Evolutionary conservation across 2,888 invertebrate genomes (phyloP), one percentile per base, ranked within the genome.

Genomic region (Argyra leucocephala): DNA sequence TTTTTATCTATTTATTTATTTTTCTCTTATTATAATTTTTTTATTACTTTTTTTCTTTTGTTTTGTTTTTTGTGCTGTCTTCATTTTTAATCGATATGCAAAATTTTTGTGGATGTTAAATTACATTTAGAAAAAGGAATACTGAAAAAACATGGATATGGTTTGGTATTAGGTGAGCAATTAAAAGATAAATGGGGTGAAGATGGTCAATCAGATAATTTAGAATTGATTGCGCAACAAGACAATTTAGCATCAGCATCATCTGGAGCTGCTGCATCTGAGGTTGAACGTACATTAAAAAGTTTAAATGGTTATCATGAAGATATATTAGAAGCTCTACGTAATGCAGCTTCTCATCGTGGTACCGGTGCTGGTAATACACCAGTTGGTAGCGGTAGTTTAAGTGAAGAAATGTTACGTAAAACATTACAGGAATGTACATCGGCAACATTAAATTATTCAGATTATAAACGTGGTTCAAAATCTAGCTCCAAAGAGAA

Each of bases 261-360:
- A 70, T 77, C 80, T 64, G 84, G 84, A 65, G 82, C 81, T 18
- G 83, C 87, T 22, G 87, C 88, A 68, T 86, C 88, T 1, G 90
- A 90, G 72, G 89, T 91, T 78, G 92, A 93, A 75, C 85, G 92
- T 72, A 93, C 91, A 63, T 83, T 93, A n/a, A 90, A 91, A 83
- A 90, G 89, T 67, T 83, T 94, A 60, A 93, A 93, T 76, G 94
- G 93, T 59, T 95, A 95, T 81, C 94, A 94, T 79, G 94, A 93
- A 75, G 91, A 93, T 76, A 90, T 95, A 73, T 84, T 95, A 71
- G 92, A 92, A 78, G 93, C 93, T n/a, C 80, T 95, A 72, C 86
- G 92, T 71, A 90, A 87, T 71, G 93, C 93, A 15, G 91, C 91
- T 24, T 82, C 81, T 59, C 90, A 89, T 74, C 84, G 89, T 21